Evolutionary conservation across 2,888 invertebrate species (phyloP).

Genomic region (Coelopa pilipes): DNA sequence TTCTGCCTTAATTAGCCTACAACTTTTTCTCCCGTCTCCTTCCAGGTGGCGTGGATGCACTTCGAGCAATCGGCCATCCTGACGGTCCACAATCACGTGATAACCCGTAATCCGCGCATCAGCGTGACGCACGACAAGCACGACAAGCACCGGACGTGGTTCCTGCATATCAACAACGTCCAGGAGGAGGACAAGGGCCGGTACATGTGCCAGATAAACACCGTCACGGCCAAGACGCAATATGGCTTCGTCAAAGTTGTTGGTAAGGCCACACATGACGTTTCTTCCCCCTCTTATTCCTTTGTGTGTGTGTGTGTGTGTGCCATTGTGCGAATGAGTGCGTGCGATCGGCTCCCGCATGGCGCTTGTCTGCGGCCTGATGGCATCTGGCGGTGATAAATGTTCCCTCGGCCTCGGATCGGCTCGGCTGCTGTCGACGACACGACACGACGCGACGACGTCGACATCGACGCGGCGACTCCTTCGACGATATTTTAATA

Average conservation of each 20-base stretch:
- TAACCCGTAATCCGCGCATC: constrained; percentile 91
- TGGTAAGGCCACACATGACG: constrained; percentile 70
- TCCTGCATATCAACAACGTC: constrained; percentile 90
- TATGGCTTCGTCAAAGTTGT: constrained; percentile 93
- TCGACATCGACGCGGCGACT: background rate
- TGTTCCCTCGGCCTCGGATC: too few species aligned
- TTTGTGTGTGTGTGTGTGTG: background rate
- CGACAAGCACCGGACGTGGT: constrained; percentile 85
- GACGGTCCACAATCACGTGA: constrained; percentile 93
- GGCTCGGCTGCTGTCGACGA: too few species aligned
- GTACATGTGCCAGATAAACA: constrained; percentile 96
- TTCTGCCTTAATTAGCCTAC: background rate
- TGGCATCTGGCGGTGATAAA: background rate
- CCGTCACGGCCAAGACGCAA: constrained; percentile 91
- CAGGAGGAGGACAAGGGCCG: constrained; percentile 91
- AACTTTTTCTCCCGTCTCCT: constrained; percentile 39
- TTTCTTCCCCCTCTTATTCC: background rate
- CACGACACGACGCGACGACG: too few species aligned
- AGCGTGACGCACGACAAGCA: constrained; percentile 92
- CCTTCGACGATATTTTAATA: background rate
- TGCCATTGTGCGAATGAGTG: background rate
- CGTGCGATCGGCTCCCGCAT: background rate
- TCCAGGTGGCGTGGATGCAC: constrained; percentile 95
- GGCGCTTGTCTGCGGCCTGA: background rate
- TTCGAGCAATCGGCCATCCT: constrained; percentile 93